Percentiles rank a stretch among this genome's conserved stretches.
These are phyloP conservation scores for Erythrocercus mccallii DNA, from an alignment of 2,113 vertebrate genomes.

Conservation along the genomic window DNA sequence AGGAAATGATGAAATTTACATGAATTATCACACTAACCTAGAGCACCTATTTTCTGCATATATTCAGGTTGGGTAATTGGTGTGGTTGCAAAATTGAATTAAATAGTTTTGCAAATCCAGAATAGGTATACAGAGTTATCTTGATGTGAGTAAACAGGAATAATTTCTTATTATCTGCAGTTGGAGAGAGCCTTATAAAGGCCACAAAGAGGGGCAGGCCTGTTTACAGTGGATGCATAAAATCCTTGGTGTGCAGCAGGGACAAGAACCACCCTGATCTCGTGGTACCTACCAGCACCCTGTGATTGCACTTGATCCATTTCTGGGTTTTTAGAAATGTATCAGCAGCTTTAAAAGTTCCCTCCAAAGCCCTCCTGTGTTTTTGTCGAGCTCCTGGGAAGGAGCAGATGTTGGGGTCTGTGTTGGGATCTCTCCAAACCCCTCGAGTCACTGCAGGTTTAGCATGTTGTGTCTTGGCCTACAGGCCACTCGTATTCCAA, in stretches of 20 bases:
- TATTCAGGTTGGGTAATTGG: not conserved
- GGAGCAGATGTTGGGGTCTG: rapidly evolving
- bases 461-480: not conserved
- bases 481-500: not conserved
- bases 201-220: not conserved
- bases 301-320: not conserved
- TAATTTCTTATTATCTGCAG: not conserved
- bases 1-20: not conserved
- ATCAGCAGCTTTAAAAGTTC: not conserved
- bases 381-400: not conserved
- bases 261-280: not conserved
- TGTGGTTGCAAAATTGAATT: not conserved
- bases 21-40: not conserved
- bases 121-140: not conserved
- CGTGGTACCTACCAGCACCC: not conserved
- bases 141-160: not conserved
- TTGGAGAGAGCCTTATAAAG: not conserved
- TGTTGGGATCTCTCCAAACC: not conserved
- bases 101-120: not conserved
- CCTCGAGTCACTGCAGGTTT: not conserved
- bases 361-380: not conserved
- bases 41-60: not conserved
- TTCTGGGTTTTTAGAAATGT: not conserved
- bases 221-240: not conserved
- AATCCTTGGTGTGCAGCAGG: not conserved